Conservation (phyloP, 2,113 vertebrate genomes). For the Halichoerus grypus region DNA sequence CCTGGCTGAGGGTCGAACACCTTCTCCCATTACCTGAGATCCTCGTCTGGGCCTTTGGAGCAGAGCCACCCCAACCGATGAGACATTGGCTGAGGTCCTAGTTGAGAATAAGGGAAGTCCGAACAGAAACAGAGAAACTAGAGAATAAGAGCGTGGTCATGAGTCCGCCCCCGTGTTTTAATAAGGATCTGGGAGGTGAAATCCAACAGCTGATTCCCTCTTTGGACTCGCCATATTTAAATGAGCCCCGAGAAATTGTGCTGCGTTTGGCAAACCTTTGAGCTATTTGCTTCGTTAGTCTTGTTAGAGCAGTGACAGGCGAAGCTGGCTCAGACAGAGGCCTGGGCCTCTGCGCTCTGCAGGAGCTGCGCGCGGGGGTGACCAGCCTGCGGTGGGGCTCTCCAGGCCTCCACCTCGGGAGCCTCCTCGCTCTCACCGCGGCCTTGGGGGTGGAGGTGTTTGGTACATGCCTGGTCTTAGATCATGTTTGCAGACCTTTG, state of each 20-base stretch:
- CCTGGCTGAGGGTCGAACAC: not conserved
- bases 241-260: conserved; percentile 51
- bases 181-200: not conserved
- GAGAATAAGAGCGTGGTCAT: too few species aligned
- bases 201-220: not conserved
- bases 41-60: not conserved
- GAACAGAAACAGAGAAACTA: not conserved
- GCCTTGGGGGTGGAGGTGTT: not conserved
- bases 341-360: not conserved
- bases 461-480: not conserved
- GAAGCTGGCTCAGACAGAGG: not conserved
- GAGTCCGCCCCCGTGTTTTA: not conserved
- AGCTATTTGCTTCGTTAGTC: conserved; percentile 51
- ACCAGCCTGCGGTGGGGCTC: not conserved
- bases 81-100: not conserved
- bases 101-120: not conserved
- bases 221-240: conserved; percentile 56
- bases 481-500: not conserved
- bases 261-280: conserved; percentile 23
- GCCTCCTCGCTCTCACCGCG: not conserved
- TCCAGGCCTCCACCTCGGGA: not conserved
- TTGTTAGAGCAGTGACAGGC: not conserved
- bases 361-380: not conserved
- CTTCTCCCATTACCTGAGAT: not conserved
- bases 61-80: not conserved